Conservation (phyloP, 2,797 vertebrate species). For the Acanthurus leucopareius region DNA sequence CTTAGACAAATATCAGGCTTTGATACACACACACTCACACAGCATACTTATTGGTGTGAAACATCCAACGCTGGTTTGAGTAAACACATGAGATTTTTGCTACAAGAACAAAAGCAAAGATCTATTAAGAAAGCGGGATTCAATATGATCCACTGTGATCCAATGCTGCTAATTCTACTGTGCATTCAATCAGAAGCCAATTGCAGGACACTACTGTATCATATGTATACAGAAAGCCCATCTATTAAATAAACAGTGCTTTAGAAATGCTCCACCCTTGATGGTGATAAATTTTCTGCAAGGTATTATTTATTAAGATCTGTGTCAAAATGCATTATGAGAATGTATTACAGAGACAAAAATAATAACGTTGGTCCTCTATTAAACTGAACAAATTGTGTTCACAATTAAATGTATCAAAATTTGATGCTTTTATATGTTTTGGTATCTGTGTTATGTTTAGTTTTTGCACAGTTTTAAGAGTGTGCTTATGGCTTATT, state of each 20-base stretch:
- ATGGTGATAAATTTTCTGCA: not conserved
- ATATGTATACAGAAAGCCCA: not conserved
- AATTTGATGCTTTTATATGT: not conserved
- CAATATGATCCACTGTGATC: too few relatives aligned
- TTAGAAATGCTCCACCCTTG: not conserved
- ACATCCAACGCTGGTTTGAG: not conserved
- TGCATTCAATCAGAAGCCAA: not conserved
- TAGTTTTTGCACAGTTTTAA: not conserved
- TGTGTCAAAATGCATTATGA: not conserved
- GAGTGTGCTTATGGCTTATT: not conserved
- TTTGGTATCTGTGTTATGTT: not conserved
- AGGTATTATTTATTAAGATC: not conserved
- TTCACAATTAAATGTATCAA: not conserved
- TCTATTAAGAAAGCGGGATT: not conserved
- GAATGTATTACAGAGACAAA: too few relatives aligned
- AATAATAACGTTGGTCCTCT: too few relatives aligned
- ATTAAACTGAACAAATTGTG: not conserved
- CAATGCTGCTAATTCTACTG: not conserved
- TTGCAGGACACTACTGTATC: not conserved
- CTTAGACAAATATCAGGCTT: not conserved
- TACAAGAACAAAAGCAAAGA: not conserved
- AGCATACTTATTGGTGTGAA: not conserved
- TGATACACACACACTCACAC: not conserved
- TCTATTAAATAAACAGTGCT: not conserved
- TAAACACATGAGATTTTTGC: not conserved